Evolutionary conservation across 1,140 invertebrate genomes (phyloP).

Genomic region (Lordiphosa mommai): DNA sequence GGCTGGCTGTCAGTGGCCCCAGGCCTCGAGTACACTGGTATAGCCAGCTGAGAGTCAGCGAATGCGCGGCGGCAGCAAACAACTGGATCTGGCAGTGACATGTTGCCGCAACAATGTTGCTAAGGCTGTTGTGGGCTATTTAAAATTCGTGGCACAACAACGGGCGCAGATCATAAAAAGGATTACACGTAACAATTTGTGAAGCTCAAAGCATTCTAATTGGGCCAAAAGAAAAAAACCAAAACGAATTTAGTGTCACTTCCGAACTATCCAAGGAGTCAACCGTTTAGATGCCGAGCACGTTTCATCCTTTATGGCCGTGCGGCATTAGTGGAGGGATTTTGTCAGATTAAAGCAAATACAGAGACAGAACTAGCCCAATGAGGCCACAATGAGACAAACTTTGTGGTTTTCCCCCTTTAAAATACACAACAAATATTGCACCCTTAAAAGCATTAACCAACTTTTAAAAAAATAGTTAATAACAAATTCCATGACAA

Average conservation of each 20-base stretch:
- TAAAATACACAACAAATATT: slow-evolving; percentile 26
- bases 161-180: slow-evolving; percentile 67
- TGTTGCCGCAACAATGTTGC: slow-evolving; percentile 33
- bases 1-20: slow-evolving; percentile 55
- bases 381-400: slow-evolving; percentile 54
- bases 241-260: slow-evolving; percentile 76
- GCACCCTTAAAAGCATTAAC: slow-evolving; percentile 34
- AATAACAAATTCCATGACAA: slow-evolving; percentile 7
- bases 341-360: slow-evolving; percentile 75
- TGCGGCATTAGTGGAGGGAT: slow-evolving; percentile 72
- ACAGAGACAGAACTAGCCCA: slow-evolving; percentile 23
- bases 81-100: slow-evolving; percentile 65
- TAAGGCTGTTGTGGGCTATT: slow-evolving; percentile 22
- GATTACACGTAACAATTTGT: slow-evolving; percentile 73
- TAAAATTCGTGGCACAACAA: slow-evolving; percentile 63
- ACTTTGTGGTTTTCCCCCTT: slow-evolving; percentile 50
- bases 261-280: slow-evolving; percentile 28
- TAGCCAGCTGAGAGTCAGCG: slow-evolving; percentile 72
- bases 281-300: slow-evolving; percentile 58
- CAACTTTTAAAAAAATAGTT: slow-evolving; percentile 35
- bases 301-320: slow-evolving; percentile 77
- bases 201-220: slow-evolving; percentile 19
- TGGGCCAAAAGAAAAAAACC: slow-evolving; percentile 51
- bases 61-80: slow-evolving; percentile 29
- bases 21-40: slow-evolving; percentile 61